A percentile compares a stretch with the other conserved stretches of the same genome.
phyloP scores from a whole-genome alignment of 2,888 invertebrate species.

The Isotomurus palustris region DNA sequence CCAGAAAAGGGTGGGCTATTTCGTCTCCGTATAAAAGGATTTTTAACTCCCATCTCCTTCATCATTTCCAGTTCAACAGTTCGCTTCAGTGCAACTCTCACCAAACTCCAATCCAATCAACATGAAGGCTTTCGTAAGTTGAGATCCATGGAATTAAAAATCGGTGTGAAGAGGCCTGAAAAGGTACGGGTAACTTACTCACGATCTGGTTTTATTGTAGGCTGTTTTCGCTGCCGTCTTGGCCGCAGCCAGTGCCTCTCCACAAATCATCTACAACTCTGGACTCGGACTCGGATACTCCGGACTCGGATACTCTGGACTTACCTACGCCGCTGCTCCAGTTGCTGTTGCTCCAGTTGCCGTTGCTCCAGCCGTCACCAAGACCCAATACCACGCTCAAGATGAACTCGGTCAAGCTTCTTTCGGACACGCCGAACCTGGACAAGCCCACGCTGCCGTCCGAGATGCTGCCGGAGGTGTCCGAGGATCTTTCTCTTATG shows the following conservation, averaged over 20 bases:
- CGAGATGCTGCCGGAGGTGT: conserved; percentile 45
- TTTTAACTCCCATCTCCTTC: conserved; percentile 15
- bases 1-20: conserved; percentile 24
- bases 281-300: conserved; percentile 1
- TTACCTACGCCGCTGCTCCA: conserved; percentile 23
- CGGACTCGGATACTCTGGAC: conserved; percentile 9
- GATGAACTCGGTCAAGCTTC: conserved; percentile 49
- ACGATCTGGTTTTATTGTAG: conserved; percentile 51
- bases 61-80: conserved; percentile 20
- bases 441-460: conserved; percentile 51
- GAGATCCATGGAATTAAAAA: neutral
- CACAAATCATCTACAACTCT: conserved; percentile 36
- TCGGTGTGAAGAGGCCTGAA: neutral
- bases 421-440: conserved; percentile 47
- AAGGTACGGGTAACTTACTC: conserved; percentile 47
- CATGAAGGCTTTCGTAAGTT: conserved; percentile 40
- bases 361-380: conserved; percentile 36
- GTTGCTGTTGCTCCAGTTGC: conserved; percentile 21
- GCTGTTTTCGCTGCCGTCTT: conserved; percentile 58
- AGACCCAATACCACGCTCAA: conserved; percentile 45
- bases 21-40: conserved; percentile 31
- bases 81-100: conserved; percentile 16
- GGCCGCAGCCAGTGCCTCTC: conserved; percentile 49
- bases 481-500: conserved; percentile 49
- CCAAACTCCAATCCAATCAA: conserved; percentile 20